These are phyloP conservation scores for Punctoribates punctum DNA, from an alignment of 2,888 invertebrate species.

Conservation along the genomic window DNA sequence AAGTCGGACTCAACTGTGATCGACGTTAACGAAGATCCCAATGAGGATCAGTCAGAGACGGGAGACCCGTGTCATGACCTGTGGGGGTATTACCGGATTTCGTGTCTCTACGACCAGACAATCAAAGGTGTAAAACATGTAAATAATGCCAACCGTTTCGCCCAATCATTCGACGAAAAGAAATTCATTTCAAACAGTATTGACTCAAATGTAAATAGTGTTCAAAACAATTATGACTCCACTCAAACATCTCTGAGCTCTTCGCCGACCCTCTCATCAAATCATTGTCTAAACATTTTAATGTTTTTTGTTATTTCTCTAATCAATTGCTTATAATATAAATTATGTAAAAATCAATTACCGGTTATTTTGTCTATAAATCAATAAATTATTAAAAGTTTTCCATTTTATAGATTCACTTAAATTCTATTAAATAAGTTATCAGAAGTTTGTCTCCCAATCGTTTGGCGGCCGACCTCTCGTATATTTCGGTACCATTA, in stretches of 20 bases:
- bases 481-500: too few relatives aligned
- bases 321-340: constrained; percentile 10
- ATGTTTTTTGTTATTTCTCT: constrained; percentile 11
- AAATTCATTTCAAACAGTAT: constrained; percentile 28
- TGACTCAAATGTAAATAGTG: constrained; percentile 4
- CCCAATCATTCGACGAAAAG: constrained; percentile 39
- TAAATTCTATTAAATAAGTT: background rate
- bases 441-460: too few relatives aligned
- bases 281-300: constrained; percentile 12
- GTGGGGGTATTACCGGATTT: constrained; percentile 38
- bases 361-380: constrained; percentile 19
- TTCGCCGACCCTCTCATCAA: background rate
- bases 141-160: constrained; percentile 30
- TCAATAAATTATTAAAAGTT: background rate
- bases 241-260: background rate
- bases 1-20: background rate
- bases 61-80: constrained; percentile 31
- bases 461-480: too few relatives aligned
- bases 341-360: constrained; percentile 2
- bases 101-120: constrained; percentile 41
- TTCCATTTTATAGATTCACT: background rate
- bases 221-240: background rate
- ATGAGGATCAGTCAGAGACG: constrained; percentile 19
- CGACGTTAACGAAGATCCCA: background rate
- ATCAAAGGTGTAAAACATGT: constrained; percentile 37